Percentiles rank a stretch among this genome's conserved stretches.
Evolutionary conservation across 2,113 vertebrate species (phyloP).

Genomic region (Hippocampus guttulatus): DNA sequence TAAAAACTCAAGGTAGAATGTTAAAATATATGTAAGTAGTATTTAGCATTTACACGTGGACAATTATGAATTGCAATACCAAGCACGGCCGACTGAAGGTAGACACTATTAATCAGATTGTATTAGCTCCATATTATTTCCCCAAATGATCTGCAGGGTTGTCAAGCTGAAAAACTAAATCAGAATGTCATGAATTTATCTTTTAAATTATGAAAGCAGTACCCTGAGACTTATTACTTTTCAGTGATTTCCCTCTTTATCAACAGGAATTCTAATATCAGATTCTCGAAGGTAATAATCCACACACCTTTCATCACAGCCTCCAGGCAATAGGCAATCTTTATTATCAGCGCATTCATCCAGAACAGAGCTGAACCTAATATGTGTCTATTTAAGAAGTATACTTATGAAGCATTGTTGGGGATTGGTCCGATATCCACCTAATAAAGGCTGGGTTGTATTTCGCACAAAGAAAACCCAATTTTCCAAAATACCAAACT

Average conservation of each 20-base stretch:
- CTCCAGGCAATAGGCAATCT: conserved; percentile 21
- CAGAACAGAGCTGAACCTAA: conserved; percentile 32
- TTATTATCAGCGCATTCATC: conserved; percentile 26
- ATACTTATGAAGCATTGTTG: conserved; percentile 16
- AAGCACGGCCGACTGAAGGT: not conserved
- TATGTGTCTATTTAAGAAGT: conserved; percentile 49
- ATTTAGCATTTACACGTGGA: not conserved
- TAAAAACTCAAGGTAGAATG: not conserved
- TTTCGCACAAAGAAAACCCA: conserved; percentile 56
- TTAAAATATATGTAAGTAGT: not conserved
- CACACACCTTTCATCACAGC: conserved; percentile 30
- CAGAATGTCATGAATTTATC: conserved; percentile 10
- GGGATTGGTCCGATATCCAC: conserved; percentile 16
- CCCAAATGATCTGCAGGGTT: conserved; percentile 5
- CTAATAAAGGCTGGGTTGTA: conserved; percentile 53
- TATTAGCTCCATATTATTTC: conserved; percentile 10
- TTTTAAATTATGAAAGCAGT: conserved; percentile 21
- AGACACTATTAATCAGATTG: not conserved
- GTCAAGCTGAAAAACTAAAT: conserved; percentile 9
- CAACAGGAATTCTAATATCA: conserved; percentile 21
- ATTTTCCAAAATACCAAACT: conserved; percentile 18
- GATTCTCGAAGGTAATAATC: conserved; percentile 38
- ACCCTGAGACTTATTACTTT: conserved; percentile 10
- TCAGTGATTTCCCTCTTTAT: conserved; percentile 3
- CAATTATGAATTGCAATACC: not conserved